Percentiles rank a stretch among this genome's conserved stretches.
phyloP scores from a whole-genome alignment of 2,113 vertebrate species.

The Jaculus jaculus region DNA sequence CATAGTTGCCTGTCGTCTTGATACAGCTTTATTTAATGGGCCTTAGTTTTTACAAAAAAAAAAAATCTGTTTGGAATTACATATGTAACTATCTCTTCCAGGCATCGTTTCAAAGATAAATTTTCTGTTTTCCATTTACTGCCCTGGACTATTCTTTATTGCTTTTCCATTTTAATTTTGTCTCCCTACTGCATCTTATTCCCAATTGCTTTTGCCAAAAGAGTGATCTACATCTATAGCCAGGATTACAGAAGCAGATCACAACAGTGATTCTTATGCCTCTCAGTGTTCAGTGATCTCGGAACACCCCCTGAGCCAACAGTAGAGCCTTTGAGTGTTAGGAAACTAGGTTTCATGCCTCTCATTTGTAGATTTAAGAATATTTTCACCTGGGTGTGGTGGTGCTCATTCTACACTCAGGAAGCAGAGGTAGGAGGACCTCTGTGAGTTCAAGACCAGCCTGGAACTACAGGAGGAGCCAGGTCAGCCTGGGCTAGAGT shows the following conservation, averaged over 20 bases:
- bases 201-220: neutral
- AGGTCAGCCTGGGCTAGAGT: neutral
- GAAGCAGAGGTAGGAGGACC: neutral
- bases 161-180: slow-evolving; percentile 36
- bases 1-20: neutral
- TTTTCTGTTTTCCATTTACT: slow-evolving; percentile 4
- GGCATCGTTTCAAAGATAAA: slow-evolving; percentile 4
- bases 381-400: neutral
- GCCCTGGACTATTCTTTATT: neutral
- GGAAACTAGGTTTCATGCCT: neutral
- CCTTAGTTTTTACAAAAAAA: neutral
- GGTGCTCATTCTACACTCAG: neutral
- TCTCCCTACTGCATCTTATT: slow-evolving; percentile 5
- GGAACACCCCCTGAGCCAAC: neutral
- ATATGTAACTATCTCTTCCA: neutral
- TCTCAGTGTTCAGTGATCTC: neutral
- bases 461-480: neutral
- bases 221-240: neutral
- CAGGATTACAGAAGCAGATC: neutral
- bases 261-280: neutral
- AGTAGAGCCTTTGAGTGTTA: neutral
- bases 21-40: neutral
- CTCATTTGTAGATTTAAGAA: neutral
- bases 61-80: neutral
- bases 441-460: neutral